Evolutionary conservation across 2,113 vertebrate genomes (phyloP).

Genomic region (Entomyzon cyanotis): DNA sequence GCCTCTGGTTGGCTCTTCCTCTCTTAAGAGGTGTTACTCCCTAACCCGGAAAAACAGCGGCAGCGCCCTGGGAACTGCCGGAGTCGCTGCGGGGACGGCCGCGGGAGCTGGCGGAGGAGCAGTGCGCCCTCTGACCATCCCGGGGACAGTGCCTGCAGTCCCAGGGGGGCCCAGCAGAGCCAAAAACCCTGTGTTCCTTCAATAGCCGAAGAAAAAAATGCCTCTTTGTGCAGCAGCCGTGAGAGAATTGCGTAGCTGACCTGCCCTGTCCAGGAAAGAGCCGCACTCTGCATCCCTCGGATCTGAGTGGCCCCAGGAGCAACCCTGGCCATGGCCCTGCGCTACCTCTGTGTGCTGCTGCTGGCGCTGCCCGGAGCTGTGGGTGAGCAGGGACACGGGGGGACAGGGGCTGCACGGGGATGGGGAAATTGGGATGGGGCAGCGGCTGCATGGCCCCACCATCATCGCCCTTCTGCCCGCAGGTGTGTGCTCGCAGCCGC

Average conservation of each 20-base stretch:
- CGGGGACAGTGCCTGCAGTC: neutral
- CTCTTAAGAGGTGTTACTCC: accelerated
- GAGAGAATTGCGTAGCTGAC: neutral
- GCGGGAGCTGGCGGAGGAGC: neutral
- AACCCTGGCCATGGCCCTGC: neutral
- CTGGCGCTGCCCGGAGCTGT: neutral
- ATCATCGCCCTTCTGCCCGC: neutral
- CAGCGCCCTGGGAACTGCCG: neutral
- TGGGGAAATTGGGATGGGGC: neutral
- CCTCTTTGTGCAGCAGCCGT: too few relatives aligned
- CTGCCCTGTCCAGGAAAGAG: neutral
- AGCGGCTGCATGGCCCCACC: neutral
- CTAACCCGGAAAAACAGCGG: accelerated
- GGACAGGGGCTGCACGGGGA: neutral
- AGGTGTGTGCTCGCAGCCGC: neutral
- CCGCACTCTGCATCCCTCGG: too few relatives aligned
- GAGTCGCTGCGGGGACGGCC: neutral
- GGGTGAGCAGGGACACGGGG: neutral
- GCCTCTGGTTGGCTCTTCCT: accelerated
- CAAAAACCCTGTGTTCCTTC: accelerated
- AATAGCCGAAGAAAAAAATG: too few relatives aligned
- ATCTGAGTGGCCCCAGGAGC: neutral
- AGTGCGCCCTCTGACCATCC: neutral
- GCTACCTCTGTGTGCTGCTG: neutral
- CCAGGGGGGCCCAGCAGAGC: neutral